Conservation (phyloP, 2,113 vertebrate species). For the Rhinoderma darwinii region DNA sequence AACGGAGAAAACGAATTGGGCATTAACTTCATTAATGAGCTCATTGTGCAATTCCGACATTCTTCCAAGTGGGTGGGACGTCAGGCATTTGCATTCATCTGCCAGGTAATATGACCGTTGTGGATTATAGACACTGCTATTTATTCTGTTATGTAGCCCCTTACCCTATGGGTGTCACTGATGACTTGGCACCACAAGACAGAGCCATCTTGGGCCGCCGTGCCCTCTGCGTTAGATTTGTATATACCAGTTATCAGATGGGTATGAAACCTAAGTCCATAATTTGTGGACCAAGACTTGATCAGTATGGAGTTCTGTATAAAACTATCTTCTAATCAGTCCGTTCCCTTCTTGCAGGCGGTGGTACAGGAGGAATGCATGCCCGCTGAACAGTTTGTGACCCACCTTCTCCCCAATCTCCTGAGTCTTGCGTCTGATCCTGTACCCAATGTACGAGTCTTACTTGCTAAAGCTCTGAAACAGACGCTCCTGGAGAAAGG, state of each 20-base stretch:
- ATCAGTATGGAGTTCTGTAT: not conserved
- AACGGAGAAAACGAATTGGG: conserved; percentile 67
- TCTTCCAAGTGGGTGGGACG: conserved; percentile 77
- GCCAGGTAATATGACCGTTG: conserved; percentile 69
- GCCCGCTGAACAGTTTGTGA: conserved; percentile 83
- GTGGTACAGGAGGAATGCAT: conserved; percentile 84
- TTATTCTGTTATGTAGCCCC: not conserved
- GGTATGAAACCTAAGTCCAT: not conserved
- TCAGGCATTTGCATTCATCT: conserved; percentile 79
- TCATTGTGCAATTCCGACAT: conserved; percentile 69
- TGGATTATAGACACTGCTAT: not conserved
- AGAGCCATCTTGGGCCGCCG: too few relatives aligned
- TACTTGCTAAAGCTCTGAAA: conserved; percentile 84
- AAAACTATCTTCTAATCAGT: not conserved
- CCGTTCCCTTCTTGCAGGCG: conserved; percentile 69
- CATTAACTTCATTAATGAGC: conserved; percentile 72
- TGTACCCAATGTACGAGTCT: conserved; percentile 83
- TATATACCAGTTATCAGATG: not conserved
- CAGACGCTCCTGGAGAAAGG: conserved; percentile 88
- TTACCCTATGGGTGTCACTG: too few relatives aligned
- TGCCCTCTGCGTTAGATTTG: not conserved
- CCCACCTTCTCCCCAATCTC: conserved; percentile 85
- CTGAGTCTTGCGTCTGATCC: conserved; percentile 85
- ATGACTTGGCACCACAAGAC: too few relatives aligned
- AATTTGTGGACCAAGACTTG: not conserved